Percentiles rank a stretch among this genome's conserved stretches.
phyloP scores from a whole-genome alignment of 2,113 vertebrate species.

The Apaloderma vittatum region DNA sequence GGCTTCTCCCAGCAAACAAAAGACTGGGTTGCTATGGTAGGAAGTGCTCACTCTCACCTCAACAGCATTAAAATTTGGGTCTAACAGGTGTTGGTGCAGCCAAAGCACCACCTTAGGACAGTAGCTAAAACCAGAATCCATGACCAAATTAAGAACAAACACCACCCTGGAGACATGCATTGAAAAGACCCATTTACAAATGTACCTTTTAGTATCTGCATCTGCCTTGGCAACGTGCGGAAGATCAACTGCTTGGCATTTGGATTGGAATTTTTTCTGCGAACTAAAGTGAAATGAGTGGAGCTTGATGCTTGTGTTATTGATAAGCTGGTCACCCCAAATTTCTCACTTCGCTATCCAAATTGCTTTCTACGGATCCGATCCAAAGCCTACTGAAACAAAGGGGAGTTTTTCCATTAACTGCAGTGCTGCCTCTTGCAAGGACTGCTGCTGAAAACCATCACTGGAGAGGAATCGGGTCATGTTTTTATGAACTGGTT shows the following conservation, averaged over 20 bases:
- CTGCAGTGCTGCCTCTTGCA: background rate
- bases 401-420: background rate
- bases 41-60: background rate
- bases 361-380: background rate
- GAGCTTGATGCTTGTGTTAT: fast-evolving
- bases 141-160: background rate
- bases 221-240: background rate
- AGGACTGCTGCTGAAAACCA: background rate
- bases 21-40: fast-evolving
- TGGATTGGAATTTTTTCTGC: background rate
- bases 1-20: background rate
- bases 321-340: background rate
- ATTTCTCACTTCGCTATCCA: background rate
- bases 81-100: background rate
- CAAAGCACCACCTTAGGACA: background rate
- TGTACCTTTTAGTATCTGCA: background rate
- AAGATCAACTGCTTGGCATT: background rate
- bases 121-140: background rate
- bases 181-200: background rate
- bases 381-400: background rate
- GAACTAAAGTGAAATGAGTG: background rate
- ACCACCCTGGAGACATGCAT: background rate
- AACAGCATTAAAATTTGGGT: background rate
- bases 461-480: background rate
- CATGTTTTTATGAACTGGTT: background rate